Evolutionary conservation across 2,797 vertebrate genomes (phyloP).

Genomic region (Xyrichtys novacula): DNA sequence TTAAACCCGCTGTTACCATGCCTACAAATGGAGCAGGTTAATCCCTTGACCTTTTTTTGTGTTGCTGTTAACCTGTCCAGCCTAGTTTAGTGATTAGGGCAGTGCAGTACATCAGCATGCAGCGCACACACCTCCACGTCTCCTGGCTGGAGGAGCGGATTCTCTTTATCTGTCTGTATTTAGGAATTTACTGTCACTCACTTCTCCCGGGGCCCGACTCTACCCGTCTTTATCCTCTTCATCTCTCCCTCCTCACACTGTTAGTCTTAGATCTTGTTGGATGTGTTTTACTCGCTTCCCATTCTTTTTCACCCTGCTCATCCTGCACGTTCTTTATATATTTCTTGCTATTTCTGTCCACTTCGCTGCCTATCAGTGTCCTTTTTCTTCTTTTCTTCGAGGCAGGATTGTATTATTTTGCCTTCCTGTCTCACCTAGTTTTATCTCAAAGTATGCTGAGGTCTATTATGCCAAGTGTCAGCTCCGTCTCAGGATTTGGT

Average conservation of each 20-base stretch:
- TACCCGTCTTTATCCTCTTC: conserved; percentile 51
- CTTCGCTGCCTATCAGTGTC: conserved; percentile 22
- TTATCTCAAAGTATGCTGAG: conserved; percentile 27
- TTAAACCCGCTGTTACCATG: conserved; percentile 22
- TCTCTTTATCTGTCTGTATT: conserved; percentile 64
- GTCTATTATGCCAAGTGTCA: conserved; percentile 37
- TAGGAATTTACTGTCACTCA: conserved; percentile 67
- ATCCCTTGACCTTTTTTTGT: conserved; percentile 43
- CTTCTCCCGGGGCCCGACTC: conserved; percentile 51
- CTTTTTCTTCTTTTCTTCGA: conserved; percentile 8
- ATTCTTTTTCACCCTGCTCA: conserved; percentile 37
- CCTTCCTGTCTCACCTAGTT: conserved; percentile 26
- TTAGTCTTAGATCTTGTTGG: conserved; percentile 52
- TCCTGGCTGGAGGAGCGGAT: conserved; percentile 45
- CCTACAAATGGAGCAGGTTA: conserved; percentile 44
- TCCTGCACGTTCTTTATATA: conserved; percentile 37
- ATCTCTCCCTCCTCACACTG: conserved; percentile 53
- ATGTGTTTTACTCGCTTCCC: conserved; percentile 54
- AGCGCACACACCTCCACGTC: conserved; percentile 24
- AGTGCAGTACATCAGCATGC: conserved; percentile 43
- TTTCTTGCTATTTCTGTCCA: conserved; percentile 55
- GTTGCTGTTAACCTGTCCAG: conserved; percentile 32
- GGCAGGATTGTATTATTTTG: conserved; percentile 34
- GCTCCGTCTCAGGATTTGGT: conserved; percentile 41
- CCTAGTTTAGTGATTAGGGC: conserved; percentile 31